phyloP scores from a whole-genome alignment of 2,888 invertebrate genomes.

The Siphlonurus alternatus region DNA sequence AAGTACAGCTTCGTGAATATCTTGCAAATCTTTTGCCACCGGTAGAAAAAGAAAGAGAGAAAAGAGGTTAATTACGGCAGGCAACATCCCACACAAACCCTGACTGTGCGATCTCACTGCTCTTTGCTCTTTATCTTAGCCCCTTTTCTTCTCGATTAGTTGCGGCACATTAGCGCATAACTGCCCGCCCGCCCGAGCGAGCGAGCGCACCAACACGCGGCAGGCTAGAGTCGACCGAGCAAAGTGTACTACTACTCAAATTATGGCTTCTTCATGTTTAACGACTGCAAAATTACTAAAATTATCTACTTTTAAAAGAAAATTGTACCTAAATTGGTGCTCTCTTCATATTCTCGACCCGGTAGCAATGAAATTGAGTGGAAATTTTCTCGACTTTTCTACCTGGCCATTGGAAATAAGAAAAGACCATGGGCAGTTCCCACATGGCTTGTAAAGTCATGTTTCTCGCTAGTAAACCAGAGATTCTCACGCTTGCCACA shows the following conservation, averaged over 20 bases:
- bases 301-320: constrained; percentile 9
- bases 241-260: constrained; percentile 9
- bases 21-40: background rate
- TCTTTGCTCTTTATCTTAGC: background rate
- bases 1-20: background rate
- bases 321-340: constrained; percentile 8
- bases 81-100: background rate
- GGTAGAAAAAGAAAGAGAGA: background rate
- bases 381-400: constrained; percentile 6
- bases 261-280: constrained; percentile 7
- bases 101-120: background rate
- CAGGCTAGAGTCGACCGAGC: constrained; percentile 3
- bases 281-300: constrained; percentile 9
- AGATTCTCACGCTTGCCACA: no score
- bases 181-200: constrained; percentile 5
- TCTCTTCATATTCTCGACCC: constrained; percentile 3
- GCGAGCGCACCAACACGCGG: background rate
- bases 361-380: constrained; percentile 8
- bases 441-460: no score
- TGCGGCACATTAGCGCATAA: constrained; percentile 8
- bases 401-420: background rate
- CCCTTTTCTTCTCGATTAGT: constrained; percentile 4
- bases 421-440: no score
- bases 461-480: no score
- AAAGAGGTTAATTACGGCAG: background rate